A percentile compares a stretch with the other conserved stretches of the same genome.
Evolutionary conservation across 1,140 invertebrate species (phyloP).

Genomic region (Ceratoteleas bidentatus): DNA sequence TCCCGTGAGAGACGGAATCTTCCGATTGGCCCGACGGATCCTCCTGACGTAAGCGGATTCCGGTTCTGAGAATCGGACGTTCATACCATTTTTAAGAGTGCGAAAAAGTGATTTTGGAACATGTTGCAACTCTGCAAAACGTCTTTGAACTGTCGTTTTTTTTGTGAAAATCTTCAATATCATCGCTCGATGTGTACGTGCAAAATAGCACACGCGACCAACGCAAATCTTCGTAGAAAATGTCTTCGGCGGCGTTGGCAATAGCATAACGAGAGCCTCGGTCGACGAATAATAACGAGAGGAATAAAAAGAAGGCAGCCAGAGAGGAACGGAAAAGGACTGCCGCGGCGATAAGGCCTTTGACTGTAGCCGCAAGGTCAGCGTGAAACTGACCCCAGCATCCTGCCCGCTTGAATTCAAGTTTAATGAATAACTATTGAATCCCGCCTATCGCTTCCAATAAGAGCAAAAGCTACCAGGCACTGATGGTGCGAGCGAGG

Average conservation of each 20-base stretch:
- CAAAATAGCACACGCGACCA: too few relatives aligned
- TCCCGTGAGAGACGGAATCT: too few relatives aligned
- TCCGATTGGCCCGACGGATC: too few relatives aligned
- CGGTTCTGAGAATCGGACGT: too few relatives aligned
- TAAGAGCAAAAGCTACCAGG: slow-evolving; percentile 73
- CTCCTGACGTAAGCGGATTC: too few relatives aligned
- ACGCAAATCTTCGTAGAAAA: slow-evolving; percentile 25
- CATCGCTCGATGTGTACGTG: too few relatives aligned
- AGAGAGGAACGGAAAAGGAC: slow-evolving; percentile 67
- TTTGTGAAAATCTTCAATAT: too few relatives aligned
- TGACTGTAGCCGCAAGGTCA: slow-evolving; percentile 79
- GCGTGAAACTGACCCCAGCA: slow-evolving; percentile 76
- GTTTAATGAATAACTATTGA: slow-evolving; percentile 81
- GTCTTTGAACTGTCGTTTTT: too few relatives aligned
- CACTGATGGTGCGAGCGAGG: slow-evolving; percentile 62
- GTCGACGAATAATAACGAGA: slow-evolving; percentile 56
- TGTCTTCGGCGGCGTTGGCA: slow-evolving; percentile 43
- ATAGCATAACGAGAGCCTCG: slow-evolving; percentile 48
- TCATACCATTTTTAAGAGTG: too few relatives aligned
- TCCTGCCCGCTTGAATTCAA: slow-evolving; percentile 78
- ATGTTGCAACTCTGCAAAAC: too few relatives aligned
- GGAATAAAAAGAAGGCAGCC: slow-evolving; percentile 57
- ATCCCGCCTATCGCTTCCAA: slow-evolving; percentile 77
- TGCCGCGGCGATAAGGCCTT: slow-evolving; percentile 77
- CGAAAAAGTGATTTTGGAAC: too few relatives aligned